phyloP scores from a whole-genome alignment of 2,888 invertebrate genomes.

The Lithophane ornitopus region DNA sequence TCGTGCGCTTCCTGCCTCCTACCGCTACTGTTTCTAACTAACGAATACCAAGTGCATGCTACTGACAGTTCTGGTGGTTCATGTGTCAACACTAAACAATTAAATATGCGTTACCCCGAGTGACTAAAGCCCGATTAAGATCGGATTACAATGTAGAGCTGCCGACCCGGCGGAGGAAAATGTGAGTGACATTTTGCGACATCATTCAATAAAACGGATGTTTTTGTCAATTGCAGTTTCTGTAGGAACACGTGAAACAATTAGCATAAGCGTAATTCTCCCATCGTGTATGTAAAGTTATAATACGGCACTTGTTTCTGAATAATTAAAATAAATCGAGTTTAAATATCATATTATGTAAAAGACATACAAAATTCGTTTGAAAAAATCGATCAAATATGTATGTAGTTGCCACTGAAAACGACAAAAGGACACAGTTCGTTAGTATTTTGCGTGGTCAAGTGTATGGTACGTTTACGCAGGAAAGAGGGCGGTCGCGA shows the following conservation, averaged over 20 bases:
- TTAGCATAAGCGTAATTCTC: slow-evolving; percentile 16
- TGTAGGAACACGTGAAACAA: slow-evolving; percentile 35
- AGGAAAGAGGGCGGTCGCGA: slow-evolving; percentile 90
- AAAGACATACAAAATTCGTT: not conserved
- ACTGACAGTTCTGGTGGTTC: slow-evolving; percentile 63
- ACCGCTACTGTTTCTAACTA: slow-evolving; percentile 42
- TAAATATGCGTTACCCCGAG: slow-evolving; percentile 72
- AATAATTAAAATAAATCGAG: slow-evolving; percentile 11
- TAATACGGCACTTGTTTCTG: slow-evolving; percentile 10
- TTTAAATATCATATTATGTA: not conserved
- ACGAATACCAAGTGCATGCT: slow-evolving; percentile 50
- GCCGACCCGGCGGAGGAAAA: slow-evolving; percentile 85
- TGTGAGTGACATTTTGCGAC: slow-evolving; percentile 80
- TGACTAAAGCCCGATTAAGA: slow-evolving; percentile 74
- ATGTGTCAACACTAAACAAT: slow-evolving; percentile 63
- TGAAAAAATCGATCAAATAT: not conserved
- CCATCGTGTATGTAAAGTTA: slow-evolving; percentile 6
- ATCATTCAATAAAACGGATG: slow-evolving; percentile 55
- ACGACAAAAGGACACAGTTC: not conserved
- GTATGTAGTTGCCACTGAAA: not conserved
- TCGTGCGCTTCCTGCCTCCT: slow-evolving; percentile 82
- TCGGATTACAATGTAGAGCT: slow-evolving; percentile 87
- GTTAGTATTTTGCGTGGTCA: slow-evolving; percentile 22
- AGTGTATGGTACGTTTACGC: slow-evolving; percentile 59
- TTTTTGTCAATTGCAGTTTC: slow-evolving; percentile 52